Evolutionary conservation across 1,140 invertebrate species (phyloP), one percentile per base, ranked within the genome.

Genomic region (Triops longicaudatus): DNA sequence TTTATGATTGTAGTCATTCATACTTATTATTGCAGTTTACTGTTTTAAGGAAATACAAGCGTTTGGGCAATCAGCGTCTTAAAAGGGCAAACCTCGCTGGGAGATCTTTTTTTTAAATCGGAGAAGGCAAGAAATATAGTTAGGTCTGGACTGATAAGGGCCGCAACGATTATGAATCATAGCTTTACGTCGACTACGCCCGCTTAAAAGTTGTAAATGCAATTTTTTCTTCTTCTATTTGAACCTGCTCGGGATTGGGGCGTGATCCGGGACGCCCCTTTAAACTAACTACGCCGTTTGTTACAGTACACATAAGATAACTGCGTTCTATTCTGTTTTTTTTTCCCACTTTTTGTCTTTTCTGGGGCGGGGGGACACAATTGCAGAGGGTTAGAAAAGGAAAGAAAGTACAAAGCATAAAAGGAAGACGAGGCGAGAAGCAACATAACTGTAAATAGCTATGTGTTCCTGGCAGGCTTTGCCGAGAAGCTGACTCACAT

Each of bases 361-460:
- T 73, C 26, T 3, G 12, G 28, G 72, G 28, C 11, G n/a, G 7
- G 26, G n/a, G 72, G 72, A 28, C 28, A 37, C 50, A 63, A 22
- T 63, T 17, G 14, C n/a, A 17, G 17, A 14, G n/a, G 50, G 22
- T 9, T 6, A 14, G 22, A 3, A 63, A 63, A 17, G 22, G 17
- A 63, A 63, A 63, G 17, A 22, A 63, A 63, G 14, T 14, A 22
- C 5, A 63, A 63, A 63, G 50, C 14, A 63, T 10, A 63, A 22
- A 63, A 1, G 22, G 50, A 63, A 22, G 22, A 22, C 14, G 50
- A 63, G 50, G 22, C 22, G 50, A 63, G 50, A 17, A 63, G 50
- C 14, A 63, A 63, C 50, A 63, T 63, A 63, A 63, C 50, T 63
- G 50, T 63, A 63, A 63, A 63, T 63, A 63, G 50, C 50, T 63